These are phyloP conservation scores for Cynocephalus volans DNA, from an alignment of 2,113 vertebrate genomes.

Conservation along the genomic window DNA sequence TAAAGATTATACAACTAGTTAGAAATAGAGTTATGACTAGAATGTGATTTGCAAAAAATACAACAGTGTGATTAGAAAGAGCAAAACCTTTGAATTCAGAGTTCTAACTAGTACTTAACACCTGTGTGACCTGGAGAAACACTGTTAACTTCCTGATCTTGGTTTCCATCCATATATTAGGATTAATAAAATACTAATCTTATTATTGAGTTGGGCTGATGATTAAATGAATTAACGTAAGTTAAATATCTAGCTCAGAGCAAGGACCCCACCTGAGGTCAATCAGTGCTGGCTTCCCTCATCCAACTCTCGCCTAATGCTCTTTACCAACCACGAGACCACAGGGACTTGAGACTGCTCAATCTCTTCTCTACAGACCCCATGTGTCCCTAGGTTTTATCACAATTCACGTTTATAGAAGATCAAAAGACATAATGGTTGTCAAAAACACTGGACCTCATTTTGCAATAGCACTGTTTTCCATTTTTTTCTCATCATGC, in stretches of 20 bases:
- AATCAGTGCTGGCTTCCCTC: neutral
- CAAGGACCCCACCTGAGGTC: conserved; percentile 28
- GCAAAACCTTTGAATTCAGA: conserved; percentile 55
- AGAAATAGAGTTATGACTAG: conserved; percentile 55
- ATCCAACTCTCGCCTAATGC: conserved; percentile 28
- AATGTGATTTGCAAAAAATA: conserved; percentile 51
- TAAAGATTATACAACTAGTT: conserved; percentile 62
- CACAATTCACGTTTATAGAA: neutral
- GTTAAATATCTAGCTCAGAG: conserved; percentile 55
- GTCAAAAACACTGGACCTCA: conserved; percentile 38
- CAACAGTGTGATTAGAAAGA: neutral
- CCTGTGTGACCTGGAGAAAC: conserved; percentile 13
- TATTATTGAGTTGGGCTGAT: neutral
- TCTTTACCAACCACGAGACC: conserved; percentile 16
- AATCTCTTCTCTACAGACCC: neutral
- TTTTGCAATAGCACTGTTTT: conserved; percentile 26
- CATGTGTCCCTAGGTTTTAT: neutral
- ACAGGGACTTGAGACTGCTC: neutral
- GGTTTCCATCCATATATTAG: conserved; percentile 45
- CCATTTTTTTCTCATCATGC: conserved; percentile 35
- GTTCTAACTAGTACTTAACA: conserved; percentile 51
- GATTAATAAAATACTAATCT: conserved; percentile 13
- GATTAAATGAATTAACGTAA: conserved; percentile 31
- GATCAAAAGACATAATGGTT: conserved; percentile 10
- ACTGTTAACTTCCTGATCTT: conserved; percentile 43